Conservation (phyloP, 2,888 invertebrate species). For the Andrena fulva region DNA sequence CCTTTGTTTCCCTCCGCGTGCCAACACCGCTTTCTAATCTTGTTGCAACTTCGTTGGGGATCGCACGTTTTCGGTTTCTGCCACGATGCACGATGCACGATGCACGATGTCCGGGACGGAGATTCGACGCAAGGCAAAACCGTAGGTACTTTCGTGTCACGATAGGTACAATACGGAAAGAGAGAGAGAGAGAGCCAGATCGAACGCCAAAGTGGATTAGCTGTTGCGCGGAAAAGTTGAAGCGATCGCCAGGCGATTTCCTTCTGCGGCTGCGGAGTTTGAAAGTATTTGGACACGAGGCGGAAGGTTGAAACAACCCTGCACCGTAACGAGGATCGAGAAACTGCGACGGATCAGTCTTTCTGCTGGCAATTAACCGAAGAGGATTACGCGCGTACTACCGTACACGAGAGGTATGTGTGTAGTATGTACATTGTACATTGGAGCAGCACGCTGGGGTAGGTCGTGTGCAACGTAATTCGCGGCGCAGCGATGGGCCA, state of each 20-base stretch:
- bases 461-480: conserved; percentile 25
- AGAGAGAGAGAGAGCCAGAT: not conserved
- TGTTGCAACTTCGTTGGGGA: conserved; percentile 17
- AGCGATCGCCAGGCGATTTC: conserved; percentile 45
- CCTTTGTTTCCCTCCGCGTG: conserved; percentile 14
- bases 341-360: conserved; percentile 60
- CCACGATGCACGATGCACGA: not conserved
- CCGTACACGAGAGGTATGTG: conserved; percentile 2
- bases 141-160: too few species aligned
- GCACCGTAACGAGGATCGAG: conserved; percentile 41
- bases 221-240: conserved; percentile 19
- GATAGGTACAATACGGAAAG: too few species aligned
- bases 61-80: conserved; percentile 14
- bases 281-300: conserved; percentile 51
- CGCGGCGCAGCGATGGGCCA: not conserved
- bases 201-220: conserved; percentile 61
- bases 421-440: not conserved
- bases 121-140: too few species aligned
- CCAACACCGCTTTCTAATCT: conserved; percentile 37
- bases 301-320: not conserved
- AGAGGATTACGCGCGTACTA: conserved; percentile 65
- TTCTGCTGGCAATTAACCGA: conserved; percentile 68
- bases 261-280: conserved; percentile 20
- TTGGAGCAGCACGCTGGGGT: not conserved
- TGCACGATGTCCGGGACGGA: not conserved